phyloP scores from a whole-genome alignment of 1,140 invertebrate species.

The Onthophagus taurus region DNA sequence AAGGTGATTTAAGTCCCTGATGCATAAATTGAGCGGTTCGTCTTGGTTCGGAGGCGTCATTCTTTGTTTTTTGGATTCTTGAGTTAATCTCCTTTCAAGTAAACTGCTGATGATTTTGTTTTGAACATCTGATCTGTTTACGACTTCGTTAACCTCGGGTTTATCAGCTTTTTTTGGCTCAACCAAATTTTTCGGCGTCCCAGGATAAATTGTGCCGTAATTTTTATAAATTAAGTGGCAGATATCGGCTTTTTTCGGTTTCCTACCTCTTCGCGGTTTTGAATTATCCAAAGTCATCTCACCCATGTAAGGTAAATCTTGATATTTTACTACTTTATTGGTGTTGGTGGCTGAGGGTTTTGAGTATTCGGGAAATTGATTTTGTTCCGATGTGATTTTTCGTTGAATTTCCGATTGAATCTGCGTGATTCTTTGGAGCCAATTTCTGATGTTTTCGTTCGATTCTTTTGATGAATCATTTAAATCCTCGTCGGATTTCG shows the following conservation, averaged over 20 bases:
- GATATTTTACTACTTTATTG: constrained; percentile 54
- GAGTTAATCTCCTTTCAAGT: constrained; percentile 56
- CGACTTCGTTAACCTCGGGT: neutral
- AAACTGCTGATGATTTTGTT: constrained; percentile 59
- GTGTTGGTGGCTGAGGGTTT: constrained; percentile 28
- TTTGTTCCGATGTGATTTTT: constrained; percentile 15
- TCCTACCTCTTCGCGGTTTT: constrained; percentile 69
- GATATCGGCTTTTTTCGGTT: constrained; percentile 83
- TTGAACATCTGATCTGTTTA: constrained; percentile 52
- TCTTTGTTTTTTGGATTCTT: constrained; percentile 44
- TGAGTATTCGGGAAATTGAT: constrained; percentile 6
- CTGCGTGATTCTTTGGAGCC: constrained; percentile 60
- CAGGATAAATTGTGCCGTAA: constrained; percentile 74
- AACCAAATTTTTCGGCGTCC: constrained; percentile 44
- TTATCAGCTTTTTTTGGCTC: constrained; percentile 16
- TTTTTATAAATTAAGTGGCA: constrained; percentile 87
- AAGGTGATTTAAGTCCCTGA: constrained; percentile 58
- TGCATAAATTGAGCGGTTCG: constrained; percentile 76
- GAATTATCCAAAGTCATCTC: constrained; percentile 81
- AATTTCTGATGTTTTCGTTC: constrained; percentile 57
- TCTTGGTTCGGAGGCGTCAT: constrained; percentile 38
- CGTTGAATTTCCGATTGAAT: constrained; percentile 49
- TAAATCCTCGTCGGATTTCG: neutral
- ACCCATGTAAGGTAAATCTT: constrained; percentile 83
- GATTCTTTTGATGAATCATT: constrained; percentile 20